Percentiles rank a stretch among this genome's conserved stretches.
Conservation (phyloP, 30 jellyfish, hydroid and myxozoan genomes). For the Aurelia sp. region DNA sequence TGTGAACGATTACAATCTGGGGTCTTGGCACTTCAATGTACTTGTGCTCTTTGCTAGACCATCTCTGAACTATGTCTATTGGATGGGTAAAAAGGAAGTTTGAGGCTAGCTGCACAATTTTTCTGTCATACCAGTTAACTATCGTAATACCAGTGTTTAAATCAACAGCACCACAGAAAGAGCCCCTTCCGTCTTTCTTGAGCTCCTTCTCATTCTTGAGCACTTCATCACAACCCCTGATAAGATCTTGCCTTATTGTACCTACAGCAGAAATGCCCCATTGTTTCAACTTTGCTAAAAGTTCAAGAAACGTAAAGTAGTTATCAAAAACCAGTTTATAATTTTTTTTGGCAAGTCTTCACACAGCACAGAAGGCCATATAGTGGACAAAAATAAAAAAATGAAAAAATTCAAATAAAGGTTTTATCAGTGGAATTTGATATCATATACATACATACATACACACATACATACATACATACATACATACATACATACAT, state of each 20-base stretch:
- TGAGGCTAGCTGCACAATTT: not conserved
- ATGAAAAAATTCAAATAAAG: too few relatives aligned
- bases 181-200: conserved; percentile 66
- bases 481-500: too few relatives aligned
- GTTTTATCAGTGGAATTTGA: too few relatives aligned
- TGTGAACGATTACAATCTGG: too few relatives aligned
- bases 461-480: too few relatives aligned
- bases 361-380: too few relatives aligned
- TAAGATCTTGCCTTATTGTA: conserved; percentile 54
- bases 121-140: conserved; percentile 51
- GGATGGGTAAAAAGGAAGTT: too few relatives aligned
- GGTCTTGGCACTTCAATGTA: too few relatives aligned
- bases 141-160: conserved; percentile 47
- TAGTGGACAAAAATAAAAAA: too few relatives aligned
- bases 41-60: too few relatives aligned
- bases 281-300: conserved; percentile 44
- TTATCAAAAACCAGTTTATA: conserved; percentile 59
- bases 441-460: too few relatives aligned
- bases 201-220: conserved; percentile 44
- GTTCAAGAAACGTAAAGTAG: conserved; percentile 40
- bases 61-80: too few relatives aligned
- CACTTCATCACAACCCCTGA: conserved; percentile 57
- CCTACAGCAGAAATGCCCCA: conserved; percentile 73
- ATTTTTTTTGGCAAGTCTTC: conserved; percentile 47
- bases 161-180: conserved; percentile 60